phyloP scores from a whole-genome alignment of 1,140 invertebrate genomes.

The Octopus sinensis region DNA sequence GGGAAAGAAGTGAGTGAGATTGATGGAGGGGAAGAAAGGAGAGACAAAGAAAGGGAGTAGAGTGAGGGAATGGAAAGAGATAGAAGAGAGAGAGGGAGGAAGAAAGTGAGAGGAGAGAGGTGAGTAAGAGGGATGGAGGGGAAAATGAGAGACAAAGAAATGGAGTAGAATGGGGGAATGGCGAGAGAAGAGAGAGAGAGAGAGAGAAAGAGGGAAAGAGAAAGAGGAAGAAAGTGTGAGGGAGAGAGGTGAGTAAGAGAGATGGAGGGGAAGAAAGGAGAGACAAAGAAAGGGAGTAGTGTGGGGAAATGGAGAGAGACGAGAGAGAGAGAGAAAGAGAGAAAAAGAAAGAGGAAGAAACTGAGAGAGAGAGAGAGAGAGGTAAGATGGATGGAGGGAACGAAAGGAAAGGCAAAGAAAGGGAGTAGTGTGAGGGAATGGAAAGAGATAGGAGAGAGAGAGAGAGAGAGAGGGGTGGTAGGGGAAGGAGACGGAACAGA shows the following conservation, averaged over 20 bases:
- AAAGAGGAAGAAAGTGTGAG: not conserved
- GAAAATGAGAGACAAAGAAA: not conserved
- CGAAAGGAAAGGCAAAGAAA: not conserved
- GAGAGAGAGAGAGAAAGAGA: slow-evolving; percentile 1
- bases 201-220: not conserved
- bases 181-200: too few species aligned
- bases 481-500: not conserved
- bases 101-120: too few species aligned
- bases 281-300: not conserved
- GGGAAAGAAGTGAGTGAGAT: too few species aligned
- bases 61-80: too few species aligned
- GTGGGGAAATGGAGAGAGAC: too few species aligned
- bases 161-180: not conserved
- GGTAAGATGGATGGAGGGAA: not conserved
- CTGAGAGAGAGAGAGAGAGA: not conserved
- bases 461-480: not conserved
- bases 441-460: not conserved
- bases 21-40: too few species aligned
- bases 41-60: too few species aligned
- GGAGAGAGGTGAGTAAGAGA: not conserved
- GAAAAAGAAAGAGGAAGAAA: slow-evolving; percentile 4
- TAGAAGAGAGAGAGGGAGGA: too few species aligned
- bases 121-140: too few species aligned
- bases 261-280: not conserved
- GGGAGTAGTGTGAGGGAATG: not conserved